Conservation (phyloP, 2,888 invertebrate genomes). For the Ferdinandea cuprea region DNA sequence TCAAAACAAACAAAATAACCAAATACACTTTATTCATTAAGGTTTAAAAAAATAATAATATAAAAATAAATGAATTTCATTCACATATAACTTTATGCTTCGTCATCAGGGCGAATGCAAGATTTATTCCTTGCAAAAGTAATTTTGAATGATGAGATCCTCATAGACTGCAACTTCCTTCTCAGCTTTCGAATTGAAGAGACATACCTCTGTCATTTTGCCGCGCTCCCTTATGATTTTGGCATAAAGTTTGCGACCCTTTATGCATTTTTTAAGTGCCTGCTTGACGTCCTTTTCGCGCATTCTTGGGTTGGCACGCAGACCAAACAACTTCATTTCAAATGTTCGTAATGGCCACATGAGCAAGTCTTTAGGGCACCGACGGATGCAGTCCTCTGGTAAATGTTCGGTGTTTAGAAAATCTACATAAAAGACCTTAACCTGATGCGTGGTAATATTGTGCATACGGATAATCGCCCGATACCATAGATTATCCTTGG, state of each 20-base stretch:
- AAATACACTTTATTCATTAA: background rate
- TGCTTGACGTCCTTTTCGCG: conserved; percentile 79
- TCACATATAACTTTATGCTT: background rate
- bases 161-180: conserved; percentile 39
- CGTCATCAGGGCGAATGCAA: conserved; percentile 12
- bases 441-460: conserved; percentile 82
- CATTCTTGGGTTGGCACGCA: conserved; percentile 81
- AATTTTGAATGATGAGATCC: conserved; percentile 54
- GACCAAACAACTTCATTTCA: conserved; percentile 83
- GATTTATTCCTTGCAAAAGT: conserved; percentile 36
- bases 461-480: conserved; percentile 86
- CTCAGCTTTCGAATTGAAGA: conserved; percentile 43
- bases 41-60: background rate
- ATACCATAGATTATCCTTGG: conserved; percentile 88
- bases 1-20: conserved; percentile 25
- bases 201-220: conserved; percentile 35
- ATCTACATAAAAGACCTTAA: conserved; percentile 89
- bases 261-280: conserved; percentile 76
- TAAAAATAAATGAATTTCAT: conserved; percentile 14
- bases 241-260: conserved; percentile 75
- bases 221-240: conserved; percentile 74
- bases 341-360: conserved; percentile 84
- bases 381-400: conserved; percentile 83
- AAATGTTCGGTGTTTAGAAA: conserved; percentile 88
- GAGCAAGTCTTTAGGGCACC: conserved; percentile 84